Evolutionary conservation across 1,140 invertebrate genomes (phyloP), one percentile per base, ranked within the genome.

Genomic region (Meteorus sp.): DNA sequence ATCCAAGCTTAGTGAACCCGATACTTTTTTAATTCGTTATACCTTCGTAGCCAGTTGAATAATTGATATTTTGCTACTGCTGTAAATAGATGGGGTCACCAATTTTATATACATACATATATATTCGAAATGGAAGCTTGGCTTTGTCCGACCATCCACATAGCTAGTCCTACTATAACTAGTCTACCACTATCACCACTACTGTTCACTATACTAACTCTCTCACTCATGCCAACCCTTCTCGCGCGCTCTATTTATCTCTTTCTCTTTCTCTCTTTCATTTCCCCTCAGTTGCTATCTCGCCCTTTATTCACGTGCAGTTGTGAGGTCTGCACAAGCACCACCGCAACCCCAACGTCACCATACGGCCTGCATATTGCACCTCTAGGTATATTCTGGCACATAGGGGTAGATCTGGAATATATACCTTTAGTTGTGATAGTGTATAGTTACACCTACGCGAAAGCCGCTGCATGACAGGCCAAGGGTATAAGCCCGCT

Each of bases 51-150:
- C 70, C 71, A 68, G 73, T 76, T 74, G 74, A 76, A 76, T 75
- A 75, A 76, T 76, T 75, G 75, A 76, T 71, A 74, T 76, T 76
- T 76, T 71, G 73, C 73, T 72, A 29, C 27, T 29, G 27, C 4
- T 67, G 68, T 68, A 72, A 64, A n/a, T n/a, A n/a, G n/a, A n/a
- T n/a, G n/a, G n/a, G n/a, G n/a, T n/a, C n/a, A n/a, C n/a, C n/a
- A n/a, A n/a, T n/a, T n/a, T n/a, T n/a, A n/a, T n/a, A n/a, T n/a
- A n/a, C n/a, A n/a, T n/a, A n/a, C n/a, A n/a, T n/a, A n/a, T n/a
- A n/a, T n/a, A n/a, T n/a, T n/a, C n/a, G n/a, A n/a, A n/a, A n/a
- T n/a, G n/a, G n/a, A n/a, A n/a, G n/a, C n/a, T n/a, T n/a, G n/a
- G n/a, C n/a, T n/a, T n/a, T n/a, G n/a, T n/a, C n/a, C n/a, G n/a